phyloP scores from a whole-genome alignment of 1,140 invertebrate genomes.

The Formica exsecta region DNA sequence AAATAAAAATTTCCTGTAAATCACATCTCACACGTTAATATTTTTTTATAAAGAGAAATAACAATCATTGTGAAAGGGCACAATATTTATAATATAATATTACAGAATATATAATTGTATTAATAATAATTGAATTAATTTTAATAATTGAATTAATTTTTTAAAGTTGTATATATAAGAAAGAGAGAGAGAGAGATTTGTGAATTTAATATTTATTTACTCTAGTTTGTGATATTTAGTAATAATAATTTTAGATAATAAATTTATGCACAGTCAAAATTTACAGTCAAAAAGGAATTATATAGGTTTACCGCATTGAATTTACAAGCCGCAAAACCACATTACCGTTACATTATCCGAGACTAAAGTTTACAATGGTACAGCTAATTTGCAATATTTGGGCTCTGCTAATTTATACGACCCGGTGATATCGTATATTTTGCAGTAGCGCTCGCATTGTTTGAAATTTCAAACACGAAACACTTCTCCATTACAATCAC shows the following conservation, averaged over 20 bases:
- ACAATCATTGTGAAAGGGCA: not conserved
- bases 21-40: not conserved
- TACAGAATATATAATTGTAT: not conserved
- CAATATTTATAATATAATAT: not conserved
- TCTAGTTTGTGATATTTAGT: not conserved
- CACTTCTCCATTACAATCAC: slow-evolving; percentile 57
- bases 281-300: not conserved
- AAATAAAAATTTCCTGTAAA: not conserved
- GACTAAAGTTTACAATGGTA: slow-evolving; percentile 50
- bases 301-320: slow-evolving; percentile 21
- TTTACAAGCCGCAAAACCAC: slow-evolving; percentile 44
- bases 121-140: not conserved
- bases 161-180: not conserved
- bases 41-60: not conserved
- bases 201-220: slow-evolving; percentile 20
- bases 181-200: not conserved
- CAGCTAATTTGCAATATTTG: slow-evolving; percentile 61
- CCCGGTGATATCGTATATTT: slow-evolving; percentile 47
- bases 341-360: slow-evolving; percentile 47
- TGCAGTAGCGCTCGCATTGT: slow-evolving; percentile 39
- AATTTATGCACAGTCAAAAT: slow-evolving; percentile 10
- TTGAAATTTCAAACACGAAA: slow-evolving; percentile 54
- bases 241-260: slow-evolving; percentile 33
- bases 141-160: not conserved
- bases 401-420: slow-evolving; percentile 51